phyloP scores from a whole-genome alignment of 1,140 invertebrate species.

The Zelostemma sp. region DNA sequence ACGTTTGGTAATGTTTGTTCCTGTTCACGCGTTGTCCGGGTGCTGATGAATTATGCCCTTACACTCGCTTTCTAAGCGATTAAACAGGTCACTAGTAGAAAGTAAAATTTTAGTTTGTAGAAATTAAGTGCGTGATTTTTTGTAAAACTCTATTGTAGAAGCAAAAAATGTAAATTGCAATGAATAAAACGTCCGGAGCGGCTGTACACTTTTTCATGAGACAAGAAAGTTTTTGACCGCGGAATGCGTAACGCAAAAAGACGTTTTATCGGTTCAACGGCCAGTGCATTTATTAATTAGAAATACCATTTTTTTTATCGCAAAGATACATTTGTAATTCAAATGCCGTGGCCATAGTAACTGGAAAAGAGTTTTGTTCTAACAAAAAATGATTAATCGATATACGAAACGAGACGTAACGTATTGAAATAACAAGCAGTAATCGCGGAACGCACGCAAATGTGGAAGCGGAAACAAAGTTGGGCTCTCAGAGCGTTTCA shows the following conservation, averaged over 20 bases:
- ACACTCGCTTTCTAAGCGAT: too few relatives aligned
- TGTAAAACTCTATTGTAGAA: too few relatives aligned
- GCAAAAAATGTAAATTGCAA: too few relatives aligned
- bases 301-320: conserved; percentile 3
- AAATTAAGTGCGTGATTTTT: too few relatives aligned
- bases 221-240: too few relatives aligned
- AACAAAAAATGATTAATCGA: conserved; percentile 9
- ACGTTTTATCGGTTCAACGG: neutral
- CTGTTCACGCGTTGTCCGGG: too few relatives aligned
- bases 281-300: conserved; percentile 5
- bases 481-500: conserved; percentile 1
- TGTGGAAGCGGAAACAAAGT: conserved; percentile 38
- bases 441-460: conserved; percentile 3
- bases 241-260: neutral
- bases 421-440: conserved; percentile 7
- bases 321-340: conserved; percentile 6
- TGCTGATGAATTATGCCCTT: too few relatives aligned
- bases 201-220: too few relatives aligned
- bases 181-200: too few relatives aligned
- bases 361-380: neutral
- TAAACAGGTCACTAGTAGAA: too few relatives aligned
- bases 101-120: too few relatives aligned
- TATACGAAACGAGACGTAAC: conserved; percentile 4
- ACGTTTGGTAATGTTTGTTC: too few relatives aligned
- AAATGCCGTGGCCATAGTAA: neutral